phyloP scores from a whole-genome alignment of 1,140 invertebrate species.

The Ostrea edulis region DNA sequence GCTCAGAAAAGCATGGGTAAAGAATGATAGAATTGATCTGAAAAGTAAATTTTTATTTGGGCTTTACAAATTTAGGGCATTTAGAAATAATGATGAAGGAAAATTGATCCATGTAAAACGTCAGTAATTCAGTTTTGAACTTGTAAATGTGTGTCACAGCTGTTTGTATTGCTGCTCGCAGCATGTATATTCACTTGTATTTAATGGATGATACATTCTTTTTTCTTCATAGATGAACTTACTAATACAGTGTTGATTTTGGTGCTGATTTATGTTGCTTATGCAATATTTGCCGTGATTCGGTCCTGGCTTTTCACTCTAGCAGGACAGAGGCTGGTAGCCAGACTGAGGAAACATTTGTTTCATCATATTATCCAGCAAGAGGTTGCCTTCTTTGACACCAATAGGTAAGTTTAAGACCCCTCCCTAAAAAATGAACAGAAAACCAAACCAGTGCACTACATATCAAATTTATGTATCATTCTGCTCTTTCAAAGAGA shows the following conservation, averaged over 20 bases:
- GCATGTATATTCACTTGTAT: not conserved
- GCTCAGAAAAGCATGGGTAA: conserved; percentile 75
- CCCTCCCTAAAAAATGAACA: too few species aligned
- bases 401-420: conserved; percentile 68
- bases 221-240: conserved; percentile 65
- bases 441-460: too few species aligned
- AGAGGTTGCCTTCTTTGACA: conserved; percentile 79
- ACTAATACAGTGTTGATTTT: conserved; percentile 74
- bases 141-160: not conserved
- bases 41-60: not conserved
- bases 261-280: conserved; percentile 71
- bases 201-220: not conserved
- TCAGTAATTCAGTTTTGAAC: not conserved
- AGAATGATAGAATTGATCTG: too few species aligned
- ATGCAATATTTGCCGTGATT: conserved; percentile 68
- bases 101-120: not conserved
- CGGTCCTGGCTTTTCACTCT: conserved; percentile 75
- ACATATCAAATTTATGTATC: too few species aligned
- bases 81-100: not conserved
- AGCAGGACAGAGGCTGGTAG: conserved; percentile 77
- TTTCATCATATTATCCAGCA: conserved; percentile 73
- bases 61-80: not conserved
- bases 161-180: not conserved
- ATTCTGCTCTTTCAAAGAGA: too few species aligned
- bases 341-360: conserved; percentile 72